Base-by-base conservation (phyloP, 1,140 invertebrate genomes). In the Drosophila lacteicornis region DNA sequence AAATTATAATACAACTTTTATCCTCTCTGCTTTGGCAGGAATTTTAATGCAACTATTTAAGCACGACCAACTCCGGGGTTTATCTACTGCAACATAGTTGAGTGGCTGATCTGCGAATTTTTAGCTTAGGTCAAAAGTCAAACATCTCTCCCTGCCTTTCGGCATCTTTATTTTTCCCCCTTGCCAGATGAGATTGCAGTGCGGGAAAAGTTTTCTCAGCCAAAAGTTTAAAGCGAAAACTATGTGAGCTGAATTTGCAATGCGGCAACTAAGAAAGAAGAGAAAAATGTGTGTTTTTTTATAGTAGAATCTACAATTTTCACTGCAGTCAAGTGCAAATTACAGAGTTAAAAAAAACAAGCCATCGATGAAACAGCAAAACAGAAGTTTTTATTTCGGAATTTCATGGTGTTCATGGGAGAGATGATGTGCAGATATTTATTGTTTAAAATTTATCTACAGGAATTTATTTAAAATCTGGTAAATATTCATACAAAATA, bases 241-340 rank as follows among this genome's bases (percentile, higher is more conserved):
- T 86, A 86, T 86, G 76, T 49, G 76, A 69, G 68, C 70, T 74
- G 83, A 78, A 86, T 86, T 86, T 80, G 84, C 84, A 77, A 88
- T 86, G 83, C 84, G 83, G 84, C 80, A 88, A 19, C 45, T 59
- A 33, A 47, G 17, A 62, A 68, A 30, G 45, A 33, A 30, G 3
- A 42, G 50, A 19, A 43, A 58, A 66, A 73, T 13, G 27, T 12
- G 7, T 33, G 11, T 27, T 43, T 74, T 46, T 40, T 50, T 13
- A 2, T 30, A 47, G 5, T 15, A 33, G 15, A 69, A 69, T 49
- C 25, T 17, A 50, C 19, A 22, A 25, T 49, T 50, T 70, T 27
- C 38, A 50, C 66, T 73, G 69, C 69, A 73, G 69, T 59, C 69
- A 25, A 73, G 66, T 50, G 67, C 45, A 73, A 71, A 71, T 71